Evolutionary conservation across 2,113 vertebrate species (phyloP), one percentile per base, ranked within the genome.

Genomic region (Cygnus atratus): DNA sequence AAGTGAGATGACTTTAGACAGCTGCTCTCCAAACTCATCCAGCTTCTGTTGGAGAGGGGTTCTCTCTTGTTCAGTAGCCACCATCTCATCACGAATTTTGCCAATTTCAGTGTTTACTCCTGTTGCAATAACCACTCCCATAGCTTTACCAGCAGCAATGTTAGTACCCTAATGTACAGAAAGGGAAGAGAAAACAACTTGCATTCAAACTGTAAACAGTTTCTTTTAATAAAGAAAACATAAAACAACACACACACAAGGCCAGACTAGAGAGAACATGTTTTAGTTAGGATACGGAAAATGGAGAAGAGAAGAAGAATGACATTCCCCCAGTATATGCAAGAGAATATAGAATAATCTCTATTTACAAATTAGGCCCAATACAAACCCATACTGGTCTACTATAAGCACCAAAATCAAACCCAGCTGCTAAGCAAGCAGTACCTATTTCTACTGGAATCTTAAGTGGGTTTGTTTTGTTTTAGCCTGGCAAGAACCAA

Each of bases 61-160:
- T 96, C 97, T 98, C 97, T 99, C 99, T 89, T 99, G 99, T 68
- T 99, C 99, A 0, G 99, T 99, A 13, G 99, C 98, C 13, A 98
- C 99, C 99, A 99, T 99, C 96, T 99, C 99, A 54, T 99, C 99
- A 8, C 99, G 98, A 91, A 99, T 99, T 93, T 99, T 99, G 44
- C 99, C 99, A 12, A 99, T 99, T 94, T 99, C 99, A 0, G 99
- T 99, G 98, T 99, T 99, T 1, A 99, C 98, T 5, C 99, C 99
- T 0, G 99, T 99, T 15, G 99, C 99, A 71, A 99, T 99, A 2
- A 98, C 99, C 63, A 99, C 99, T 33, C 99, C 99, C 96, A 99
- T 97, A 2, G 99, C 99, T 96, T 99, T 99, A 7, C 99, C 99
- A 7, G 99, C 98, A 24, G 99, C 98, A 43, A 99, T 99, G 96